Conservation (phyloP, 2,888 invertebrate species). For the Sclerodermus sp. region DNA sequence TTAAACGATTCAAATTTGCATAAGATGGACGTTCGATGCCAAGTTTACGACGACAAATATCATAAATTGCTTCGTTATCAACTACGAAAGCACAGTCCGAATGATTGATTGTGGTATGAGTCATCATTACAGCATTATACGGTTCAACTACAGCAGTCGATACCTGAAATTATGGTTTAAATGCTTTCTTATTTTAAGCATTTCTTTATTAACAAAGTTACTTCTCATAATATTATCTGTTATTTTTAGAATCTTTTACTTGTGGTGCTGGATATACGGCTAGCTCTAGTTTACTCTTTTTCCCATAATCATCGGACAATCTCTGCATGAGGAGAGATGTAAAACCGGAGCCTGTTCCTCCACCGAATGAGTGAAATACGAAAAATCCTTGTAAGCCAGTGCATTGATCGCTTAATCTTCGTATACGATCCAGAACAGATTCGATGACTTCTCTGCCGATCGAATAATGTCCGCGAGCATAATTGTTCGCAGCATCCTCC, state of each 20-base stretch:
- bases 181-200: no score
- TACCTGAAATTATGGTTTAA: slow-evolving; percentile 59
- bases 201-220: not conserved
- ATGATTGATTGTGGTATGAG: slow-evolving; percentile 84
- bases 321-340: slow-evolving; percentile 91
- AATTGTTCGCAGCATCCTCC: slow-evolving; percentile 93
- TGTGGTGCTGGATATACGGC: slow-evolving; percentile 94
- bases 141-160: slow-evolving; percentile 94
- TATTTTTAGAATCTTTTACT: slow-evolving; percentile 63
- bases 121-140: slow-evolving; percentile 88
- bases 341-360: slow-evolving; percentile 91
- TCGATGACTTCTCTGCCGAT: slow-evolving; percentile 90
- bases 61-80: slow-evolving; percentile 94
- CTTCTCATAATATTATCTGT: not conserved
- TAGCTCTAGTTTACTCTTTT: slow-evolving; percentile 91
- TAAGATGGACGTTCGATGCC: slow-evolving; percentile 84
- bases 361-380: slow-evolving; percentile 90
- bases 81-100: slow-evolving; percentile 94
- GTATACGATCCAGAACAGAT: slow-evolving; percentile 76
- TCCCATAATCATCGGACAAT: slow-evolving; percentile 89
- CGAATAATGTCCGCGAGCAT: slow-evolving; percentile 92
- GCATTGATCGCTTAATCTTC: slow-evolving; percentile 84
- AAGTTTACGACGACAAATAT: slow-evolving; percentile 84
- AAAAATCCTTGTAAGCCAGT: slow-evolving; percentile 86
- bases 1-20: slow-evolving; percentile 81